phyloP scores from a whole-genome alignment of 2,113 vertebrate genomes.

The Protomyctophum bolini region DNA sequence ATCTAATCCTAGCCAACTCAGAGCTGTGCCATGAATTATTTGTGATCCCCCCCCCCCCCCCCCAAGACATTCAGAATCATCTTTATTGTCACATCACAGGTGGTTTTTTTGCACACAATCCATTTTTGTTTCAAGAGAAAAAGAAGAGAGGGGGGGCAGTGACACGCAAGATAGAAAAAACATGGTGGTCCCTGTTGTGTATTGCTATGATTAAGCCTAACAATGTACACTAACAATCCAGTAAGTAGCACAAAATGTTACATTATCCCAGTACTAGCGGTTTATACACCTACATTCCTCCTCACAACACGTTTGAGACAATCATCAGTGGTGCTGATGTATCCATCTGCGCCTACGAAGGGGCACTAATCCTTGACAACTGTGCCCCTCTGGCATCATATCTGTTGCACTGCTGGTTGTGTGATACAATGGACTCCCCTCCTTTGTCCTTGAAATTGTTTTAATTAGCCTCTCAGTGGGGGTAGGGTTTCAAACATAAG shows the following conservation, averaged over 20 bases:
- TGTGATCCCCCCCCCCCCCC: too few species aligned
- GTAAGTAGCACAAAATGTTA: neutral
- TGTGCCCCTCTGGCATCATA: constrained; percentile 79
- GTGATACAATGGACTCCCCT: constrained; percentile 83
- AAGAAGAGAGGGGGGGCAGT: too few species aligned
- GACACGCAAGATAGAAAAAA: too few species aligned
- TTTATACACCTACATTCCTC: neutral
- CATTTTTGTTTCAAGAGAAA: too few species aligned
- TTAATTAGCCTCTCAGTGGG: constrained; percentile 90
- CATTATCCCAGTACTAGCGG: constrained; percentile 4
- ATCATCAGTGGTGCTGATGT: constrained; percentile 46
- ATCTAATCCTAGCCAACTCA: too few species aligned
- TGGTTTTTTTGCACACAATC: too few species aligned
- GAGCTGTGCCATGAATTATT: too few species aligned
- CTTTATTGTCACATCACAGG: too few species aligned
- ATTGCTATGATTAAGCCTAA: neutral
- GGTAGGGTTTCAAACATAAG: constrained; percentile 52
- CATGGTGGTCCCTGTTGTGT: neutral
- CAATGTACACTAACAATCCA: neutral
- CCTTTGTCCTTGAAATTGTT: constrained; percentile 93
- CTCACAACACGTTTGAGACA: constrained; percentile 13
- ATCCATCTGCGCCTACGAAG: constrained; percentile 52
- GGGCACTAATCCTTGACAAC: constrained; percentile 73
- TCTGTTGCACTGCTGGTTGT: constrained; percentile 82
- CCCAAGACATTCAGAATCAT: too few species aligned